Percentiles rank a stretch among this genome's conserved stretches.
Conservation (phyloP, 2,888 invertebrate species). For the Aproaerema taeniolella region DNA sequence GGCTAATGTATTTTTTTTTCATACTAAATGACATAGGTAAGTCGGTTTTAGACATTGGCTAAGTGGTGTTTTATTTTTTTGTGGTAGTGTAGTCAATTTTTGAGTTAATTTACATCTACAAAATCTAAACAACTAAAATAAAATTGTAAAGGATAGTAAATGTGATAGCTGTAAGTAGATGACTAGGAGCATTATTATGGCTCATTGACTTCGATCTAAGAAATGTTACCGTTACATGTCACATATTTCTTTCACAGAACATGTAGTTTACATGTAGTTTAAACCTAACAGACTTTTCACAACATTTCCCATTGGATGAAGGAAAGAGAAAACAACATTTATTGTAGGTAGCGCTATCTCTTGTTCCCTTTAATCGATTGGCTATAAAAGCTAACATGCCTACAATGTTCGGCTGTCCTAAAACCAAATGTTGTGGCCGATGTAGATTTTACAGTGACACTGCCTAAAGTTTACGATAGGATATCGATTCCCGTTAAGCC, state of each 20-base stretch:
- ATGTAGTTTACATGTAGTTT: neutral
- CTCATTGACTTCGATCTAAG: too few relatives aligned
- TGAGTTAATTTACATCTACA: too few relatives aligned
- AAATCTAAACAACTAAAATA: too few relatives aligned
- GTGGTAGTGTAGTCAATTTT: too few relatives aligned
- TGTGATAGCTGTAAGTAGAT: too few relatives aligned
- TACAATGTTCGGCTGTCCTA: constrained; percentile 17
- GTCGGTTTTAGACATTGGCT: too few relatives aligned
- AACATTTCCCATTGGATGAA: neutral
- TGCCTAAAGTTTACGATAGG: constrained; percentile 15
- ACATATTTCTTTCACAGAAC: neutral
- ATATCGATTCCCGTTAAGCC: constrained; percentile 9
- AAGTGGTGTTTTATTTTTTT: too few relatives aligned
- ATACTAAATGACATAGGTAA: too few relatives aligned
- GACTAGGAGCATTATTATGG: too few relatives aligned
- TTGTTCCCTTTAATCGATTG: constrained; percentile 13
- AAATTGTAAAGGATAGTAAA: too few relatives aligned
- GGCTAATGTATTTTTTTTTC: too few relatives aligned
- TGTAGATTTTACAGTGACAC: constrained; percentile 15
- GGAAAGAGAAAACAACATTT: constrained; percentile 7
- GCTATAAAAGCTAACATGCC: constrained; percentile 16
- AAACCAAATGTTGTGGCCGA: constrained; percentile 16
- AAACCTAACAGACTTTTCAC: constrained; percentile 5
- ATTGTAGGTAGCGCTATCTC: constrained; percentile 2
- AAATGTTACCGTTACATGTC: too few relatives aligned